Conservation (phyloP, 2,113 vertebrate genomes). For the Oenanthe oenanthe region DNA sequence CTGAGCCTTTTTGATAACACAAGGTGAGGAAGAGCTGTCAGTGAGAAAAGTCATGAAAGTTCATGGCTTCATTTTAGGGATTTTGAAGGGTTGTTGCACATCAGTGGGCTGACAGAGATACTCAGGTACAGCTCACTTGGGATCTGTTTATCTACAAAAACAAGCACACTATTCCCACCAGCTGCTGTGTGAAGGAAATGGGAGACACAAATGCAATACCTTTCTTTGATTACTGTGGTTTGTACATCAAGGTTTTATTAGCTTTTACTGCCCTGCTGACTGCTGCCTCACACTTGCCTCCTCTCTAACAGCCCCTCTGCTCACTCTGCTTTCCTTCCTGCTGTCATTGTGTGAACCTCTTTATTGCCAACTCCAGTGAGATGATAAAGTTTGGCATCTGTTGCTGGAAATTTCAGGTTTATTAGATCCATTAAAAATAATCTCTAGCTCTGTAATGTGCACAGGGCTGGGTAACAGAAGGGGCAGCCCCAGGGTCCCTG, state of each 20-base stretch:
- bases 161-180: neutral
- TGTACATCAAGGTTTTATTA: constrained; percentile 27
- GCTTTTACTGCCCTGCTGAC: constrained; percentile 42
- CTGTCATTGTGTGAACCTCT: neutral
- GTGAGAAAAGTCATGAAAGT: neutral
- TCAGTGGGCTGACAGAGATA: neutral
- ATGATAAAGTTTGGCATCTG: constrained; percentile 15
- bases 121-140: neutral
- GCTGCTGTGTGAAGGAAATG: neutral
- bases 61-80: neutral
- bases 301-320: neutral
- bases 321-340: neutral
- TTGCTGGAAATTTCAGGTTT: constrained; percentile 18
- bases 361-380: neutral
- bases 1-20: neutral
- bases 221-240: constrained; percentile 11
- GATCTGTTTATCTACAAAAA: neutral
- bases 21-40: neutral
- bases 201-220: neutral
- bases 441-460: neutral
- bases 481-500: accelerated
- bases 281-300: neutral
- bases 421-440: constrained; percentile 2
- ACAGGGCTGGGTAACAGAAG: neutral
- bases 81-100: neutral